Base-by-base conservation (phyloP, 2,113 vertebrate species). In the Struthidea cinerea region DNA sequence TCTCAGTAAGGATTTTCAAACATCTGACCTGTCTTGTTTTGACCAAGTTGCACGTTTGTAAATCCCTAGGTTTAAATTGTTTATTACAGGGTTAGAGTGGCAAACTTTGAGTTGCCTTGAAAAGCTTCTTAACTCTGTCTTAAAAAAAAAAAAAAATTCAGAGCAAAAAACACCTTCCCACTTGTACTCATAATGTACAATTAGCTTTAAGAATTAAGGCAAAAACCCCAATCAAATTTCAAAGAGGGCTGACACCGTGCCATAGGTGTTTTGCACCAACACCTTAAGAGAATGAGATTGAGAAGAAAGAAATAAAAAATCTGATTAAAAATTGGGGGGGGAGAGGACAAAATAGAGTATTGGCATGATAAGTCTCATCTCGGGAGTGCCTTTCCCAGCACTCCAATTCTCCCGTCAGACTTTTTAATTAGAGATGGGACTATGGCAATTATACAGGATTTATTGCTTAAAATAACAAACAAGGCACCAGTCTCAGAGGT, bases 121-220 rank as follows among this genome's bases (percentile, higher is more conserved):
- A 76, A 88, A 70, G 35, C 39, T 92, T 59, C 32, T 83, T 69
- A 63, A 27, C n/a, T 61, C 9, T 42, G 3, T 39, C 13, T 77
- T 21, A 20, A 28, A 26, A 50, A 19, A 61, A 30, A 4, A 1
- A 14, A 57, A 30, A n/a, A 27, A 42, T 0, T 23, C 19, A 57
- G 37, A 61, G 33, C 7, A 30, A 67, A 20, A 64, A 5, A 4
- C 0, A 1, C 3, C 2, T 10, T 56, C 65, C 18, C 24, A 22
- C 5, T 55, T 75, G 3, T 16, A 32, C 27, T 44, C 24, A 21
- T 28, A 50, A 76, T n/a, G n/a, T n/a, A n/a, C n/a, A n/a, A n/a
- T 3, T 76, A 30, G 7, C 50, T 65, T 46, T 35, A 68, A 67
- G 6, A 50, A 76, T 41, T 41, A n/a, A 73, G n/a, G 28, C 11